phyloP scores from a whole-genome alignment of 2,797 vertebrate genomes.

The Sebastes baramenuke region DNA sequence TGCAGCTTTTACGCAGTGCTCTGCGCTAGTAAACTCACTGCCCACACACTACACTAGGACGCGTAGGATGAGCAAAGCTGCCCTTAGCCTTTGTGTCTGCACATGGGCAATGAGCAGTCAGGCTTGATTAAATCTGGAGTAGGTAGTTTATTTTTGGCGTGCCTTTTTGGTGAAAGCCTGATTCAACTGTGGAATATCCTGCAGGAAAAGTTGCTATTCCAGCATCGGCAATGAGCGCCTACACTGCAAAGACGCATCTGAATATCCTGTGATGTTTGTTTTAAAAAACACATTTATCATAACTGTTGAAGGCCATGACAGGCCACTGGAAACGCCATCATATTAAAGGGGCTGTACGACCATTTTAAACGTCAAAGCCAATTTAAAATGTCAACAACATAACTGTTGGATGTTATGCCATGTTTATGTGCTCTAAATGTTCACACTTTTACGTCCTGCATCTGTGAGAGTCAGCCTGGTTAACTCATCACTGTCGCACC shows the following conservation, averaged over 20 bases:
- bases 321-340: neutral
- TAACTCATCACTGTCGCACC: conserved; percentile 26
- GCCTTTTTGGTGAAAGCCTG: neutral
- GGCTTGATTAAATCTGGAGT: neutral
- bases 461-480: conserved; percentile 17
- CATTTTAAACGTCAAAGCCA: neutral
- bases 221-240: neutral
- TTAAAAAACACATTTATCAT: neutral
- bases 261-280: neutral
- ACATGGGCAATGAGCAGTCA: neutral
- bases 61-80: neutral
- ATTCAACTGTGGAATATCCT: neutral
- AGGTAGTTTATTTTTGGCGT: neutral
- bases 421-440: conserved; percentile 6
- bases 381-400: neutral
- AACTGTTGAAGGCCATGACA: neutral
- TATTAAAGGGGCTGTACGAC: neutral
- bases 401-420: neutral
- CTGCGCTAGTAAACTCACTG: conserved; percentile 10
- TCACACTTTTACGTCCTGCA: conserved; percentile 5
- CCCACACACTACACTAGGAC: neutral
- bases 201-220: neutral
- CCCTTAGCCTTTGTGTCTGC: neutral
- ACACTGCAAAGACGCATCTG: neutral
- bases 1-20: conserved; percentile 23